Base-by-base conservation (phyloP, 2,888 invertebrate species). In the Orthosia cruda region DNA sequence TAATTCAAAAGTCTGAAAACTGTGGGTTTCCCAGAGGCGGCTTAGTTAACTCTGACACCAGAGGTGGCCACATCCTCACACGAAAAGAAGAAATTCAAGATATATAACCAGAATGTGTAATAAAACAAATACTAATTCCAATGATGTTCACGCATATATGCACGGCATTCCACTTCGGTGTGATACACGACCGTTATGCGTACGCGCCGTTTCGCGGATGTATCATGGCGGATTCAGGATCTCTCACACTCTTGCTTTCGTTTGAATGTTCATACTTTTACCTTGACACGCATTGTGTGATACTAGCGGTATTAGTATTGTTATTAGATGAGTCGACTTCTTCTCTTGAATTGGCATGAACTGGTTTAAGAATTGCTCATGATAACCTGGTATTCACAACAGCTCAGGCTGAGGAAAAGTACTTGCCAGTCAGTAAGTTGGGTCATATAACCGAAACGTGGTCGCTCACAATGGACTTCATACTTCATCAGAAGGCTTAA, bases 221-320 rank as follows among this genome's bases (percentile, higher is more conserved):
- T 85, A 85, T 83, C 74, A 83, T 91, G 87, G 93, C 94, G 94
- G 95, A 94, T 94, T 89, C 94, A 93, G 95, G 95, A 95, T 95
- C 88, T 83, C 77, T 62, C 71, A 84, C 80, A 89, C 92, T 93
- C 90, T 92, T 91, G 90, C 92, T 93, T 93, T 93, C 93, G 72
- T 93, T 90, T 81, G 85, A 84, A 74, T 89, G 92, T 93, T 92
- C 74, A 80, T 77, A 80, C 84, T 89, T 85, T 90, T 90, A 88
- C 92, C 91, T 82, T 91, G 91, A 89, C 90, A 87, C 66, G 74
- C 65, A 81, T 87, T 32, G n/a, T 55, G 18, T 70, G 64, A 49
- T 67, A n/a, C 49, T 57, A 49, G 32, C 63, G 62, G 52, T 74
- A 20, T 40, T 50, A 5, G 54, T 58, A 18, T 12, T 47, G 23